Base-by-base conservation (phyloP, 1,140 invertebrate genomes). In the Drosophila sulfurigaster region DNA sequence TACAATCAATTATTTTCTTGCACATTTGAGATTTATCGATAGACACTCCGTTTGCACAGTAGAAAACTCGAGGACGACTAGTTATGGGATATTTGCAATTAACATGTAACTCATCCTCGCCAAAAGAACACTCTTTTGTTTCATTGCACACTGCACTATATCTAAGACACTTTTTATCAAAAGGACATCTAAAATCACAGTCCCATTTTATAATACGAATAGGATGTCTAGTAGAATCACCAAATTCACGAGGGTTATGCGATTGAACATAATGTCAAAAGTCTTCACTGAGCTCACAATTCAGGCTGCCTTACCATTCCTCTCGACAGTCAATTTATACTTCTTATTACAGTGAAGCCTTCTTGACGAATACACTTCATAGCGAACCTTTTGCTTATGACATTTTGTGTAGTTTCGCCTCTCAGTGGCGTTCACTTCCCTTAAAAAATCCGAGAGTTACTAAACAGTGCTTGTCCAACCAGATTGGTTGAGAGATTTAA, bases 41-140 rank as follows among this genome's bases (percentile, higher is more conserved):
- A 11, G 1, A 0, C 8, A 1, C 46, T 6, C 72, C 72, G 7
- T 60, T 32, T 20, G 60, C 76, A 46, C 76, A 78, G 4, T 10
- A 3, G 11, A 66, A 49, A 6, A 2, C 3, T 20, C 2, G 3
- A 20, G 2, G 16, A 20, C 16, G 16, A 3, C 0, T 20, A 0
- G 20, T 20, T 20, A 20, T 20, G 20, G 16, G 15, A 3, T 8
- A 0, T 32, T 69, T 75, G 51, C 75, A 78, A 5, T 3, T 1
- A 10, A 25, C 10, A 4, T n/a, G 49, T 1, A 58, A 38, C n/a
- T 78, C 75, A 30, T 75, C 71, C 15, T 51, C 32, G 10, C 65
- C 71, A 32, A 54, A 7, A 5, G 2, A 16, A 41, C 58, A 78
- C 5, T 77, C 20, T 0, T 0, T 5, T 10, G 0, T 25, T 3